phyloP scores from a whole-genome alignment of 2,113 vertebrate genomes.

The Cyanocitta stelleri region DNA sequence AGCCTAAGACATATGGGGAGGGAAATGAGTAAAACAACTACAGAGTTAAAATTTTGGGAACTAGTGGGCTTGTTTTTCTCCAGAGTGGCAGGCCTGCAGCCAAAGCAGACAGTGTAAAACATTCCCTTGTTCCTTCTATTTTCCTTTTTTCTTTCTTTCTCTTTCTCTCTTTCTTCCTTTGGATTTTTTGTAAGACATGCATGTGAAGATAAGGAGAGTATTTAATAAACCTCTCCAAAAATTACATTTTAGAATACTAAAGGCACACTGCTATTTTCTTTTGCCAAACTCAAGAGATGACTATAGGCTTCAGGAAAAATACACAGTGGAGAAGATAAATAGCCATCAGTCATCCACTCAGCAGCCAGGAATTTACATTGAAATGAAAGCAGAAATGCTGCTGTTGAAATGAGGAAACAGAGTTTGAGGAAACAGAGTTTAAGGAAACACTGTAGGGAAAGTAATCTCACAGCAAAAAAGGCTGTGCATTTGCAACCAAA shows the following conservation, averaged over 20 bases:
- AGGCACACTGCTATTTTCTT: neutral
- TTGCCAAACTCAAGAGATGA: neutral
- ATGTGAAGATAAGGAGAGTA: neutral
- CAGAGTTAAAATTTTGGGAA: neutral
- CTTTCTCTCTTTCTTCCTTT: neutral
- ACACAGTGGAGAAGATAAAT: neutral
- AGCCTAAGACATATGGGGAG: neutral
- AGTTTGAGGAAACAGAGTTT: neutral
- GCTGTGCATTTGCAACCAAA: neutral
- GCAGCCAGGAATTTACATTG: neutral
- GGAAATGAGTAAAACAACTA: neutral
- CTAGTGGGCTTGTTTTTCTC: neutral
- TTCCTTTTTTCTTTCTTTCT: neutral
- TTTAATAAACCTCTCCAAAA: neutral
- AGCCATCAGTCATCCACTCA: neutral
- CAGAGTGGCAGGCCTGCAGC: neutral
- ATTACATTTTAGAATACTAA: neutral
- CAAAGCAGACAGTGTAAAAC: neutral
- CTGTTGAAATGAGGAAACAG: neutral
- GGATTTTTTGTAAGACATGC: neutral
- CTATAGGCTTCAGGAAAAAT: neutral
- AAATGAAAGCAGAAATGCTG: slow-evolving; percentile 3
- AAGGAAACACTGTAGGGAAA: neutral
- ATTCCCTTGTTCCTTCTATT: neutral
- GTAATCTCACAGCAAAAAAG: neutral